Conservation (phyloP, 2,888 invertebrate species). For the Epiperipatus broadwayi region DNA sequence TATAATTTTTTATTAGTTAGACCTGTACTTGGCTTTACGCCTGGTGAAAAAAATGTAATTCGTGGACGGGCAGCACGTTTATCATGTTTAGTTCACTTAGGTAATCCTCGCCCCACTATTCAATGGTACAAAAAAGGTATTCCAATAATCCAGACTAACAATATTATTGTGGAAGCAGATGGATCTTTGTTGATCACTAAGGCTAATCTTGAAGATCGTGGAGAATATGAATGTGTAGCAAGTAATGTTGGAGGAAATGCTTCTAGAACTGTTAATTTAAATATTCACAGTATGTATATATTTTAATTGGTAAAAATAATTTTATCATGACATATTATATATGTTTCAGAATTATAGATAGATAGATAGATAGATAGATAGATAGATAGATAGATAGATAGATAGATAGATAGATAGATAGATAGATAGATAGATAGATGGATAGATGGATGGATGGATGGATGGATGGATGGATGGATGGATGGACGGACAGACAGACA, state of each 20-base stretch:
- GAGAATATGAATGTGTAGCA: slow-evolving; percentile 27
- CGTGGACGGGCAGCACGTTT: slow-evolving; percentile 28
- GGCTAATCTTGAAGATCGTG: slow-evolving; percentile 24
- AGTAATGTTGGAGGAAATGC: slow-evolving; percentile 25
- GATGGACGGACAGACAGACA: no score
- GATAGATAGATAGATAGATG: no score
- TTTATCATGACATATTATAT: no score
- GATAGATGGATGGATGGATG: no score
- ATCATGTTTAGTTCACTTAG: slow-evolving; percentile 29
- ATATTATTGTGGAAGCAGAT: slow-evolving; percentile 15
- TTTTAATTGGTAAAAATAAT: no score
- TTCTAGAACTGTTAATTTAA: slow-evolving; percentile 22
- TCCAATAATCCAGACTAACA: slow-evolving; percentile 19
- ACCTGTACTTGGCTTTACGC: slow-evolving; percentile 31
- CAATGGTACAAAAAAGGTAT: slow-evolving; percentile 26
- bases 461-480: no score
- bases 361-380: no score
- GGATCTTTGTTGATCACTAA: slow-evolving; percentile 15
- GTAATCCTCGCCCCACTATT: slow-evolving; percentile 28
- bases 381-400: no score
- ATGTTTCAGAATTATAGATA: no score
- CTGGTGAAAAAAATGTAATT: slow-evolving; percentile 27
- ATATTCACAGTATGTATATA: slow-evolving; percentile 20
- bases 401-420: no score
- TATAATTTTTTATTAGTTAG: slow-evolving; percentile 23